Conservation (phyloP, 2,113 vertebrate genomes). For the Seriola quinqueradiata region DNA sequence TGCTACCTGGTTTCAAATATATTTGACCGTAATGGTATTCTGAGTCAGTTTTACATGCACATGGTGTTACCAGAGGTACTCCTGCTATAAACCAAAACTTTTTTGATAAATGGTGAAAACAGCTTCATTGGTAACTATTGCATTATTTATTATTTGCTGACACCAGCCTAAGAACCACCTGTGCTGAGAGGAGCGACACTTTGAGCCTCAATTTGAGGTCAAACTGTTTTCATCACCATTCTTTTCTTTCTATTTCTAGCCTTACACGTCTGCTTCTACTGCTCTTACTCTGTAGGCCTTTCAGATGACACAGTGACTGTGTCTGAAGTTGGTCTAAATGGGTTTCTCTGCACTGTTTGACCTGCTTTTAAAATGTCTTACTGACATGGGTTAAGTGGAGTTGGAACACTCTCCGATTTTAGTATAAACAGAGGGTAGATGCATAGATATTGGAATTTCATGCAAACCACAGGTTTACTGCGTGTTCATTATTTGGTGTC, state of each 20-base stretch:
- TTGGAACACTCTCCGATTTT: background rate
- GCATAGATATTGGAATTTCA: background rate
- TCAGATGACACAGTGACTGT: background rate
- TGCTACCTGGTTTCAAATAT: background rate
- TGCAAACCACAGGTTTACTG: background rate
- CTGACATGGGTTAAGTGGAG: background rate
- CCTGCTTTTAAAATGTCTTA: background rate
- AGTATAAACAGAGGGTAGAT: background rate
- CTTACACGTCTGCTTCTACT: background rate
- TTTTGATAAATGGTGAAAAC: background rate
- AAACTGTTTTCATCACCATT: background rate
- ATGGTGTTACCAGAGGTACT: background rate
- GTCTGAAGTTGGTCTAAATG: background rate
- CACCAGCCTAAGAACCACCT: background rate
- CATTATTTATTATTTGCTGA: constrained; percentile 7
- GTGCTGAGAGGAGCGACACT: background rate
- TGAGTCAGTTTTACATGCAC: background rate
- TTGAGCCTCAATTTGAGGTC: background rate
- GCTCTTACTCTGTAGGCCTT: background rate
- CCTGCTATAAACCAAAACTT: background rate
- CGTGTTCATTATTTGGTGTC: background rate
- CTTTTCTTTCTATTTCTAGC: background rate
- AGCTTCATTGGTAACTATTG: background rate
- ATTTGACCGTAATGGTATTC: background rate
- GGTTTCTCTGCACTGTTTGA: background rate